phyloP scores from a whole-genome alignment of 2,113 vertebrate species.

The Vimba vimba region DNA sequence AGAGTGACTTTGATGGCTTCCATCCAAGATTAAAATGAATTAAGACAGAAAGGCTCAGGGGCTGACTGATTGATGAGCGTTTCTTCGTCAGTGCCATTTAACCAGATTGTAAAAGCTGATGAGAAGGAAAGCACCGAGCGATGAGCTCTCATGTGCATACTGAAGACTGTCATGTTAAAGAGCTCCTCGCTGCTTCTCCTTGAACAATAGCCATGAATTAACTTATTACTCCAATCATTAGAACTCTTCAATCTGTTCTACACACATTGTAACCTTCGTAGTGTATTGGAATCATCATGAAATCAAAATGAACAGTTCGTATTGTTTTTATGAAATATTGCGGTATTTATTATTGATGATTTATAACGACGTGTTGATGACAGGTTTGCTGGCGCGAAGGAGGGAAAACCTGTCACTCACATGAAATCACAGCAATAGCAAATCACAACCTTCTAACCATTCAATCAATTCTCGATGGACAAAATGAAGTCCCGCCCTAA shows the following conservation, averaged over 20 bases:
- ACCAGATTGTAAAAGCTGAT: constrained; percentile 59
- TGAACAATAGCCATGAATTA: neutral
- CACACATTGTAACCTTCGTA: neutral
- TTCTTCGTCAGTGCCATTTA: constrained; percentile 56
- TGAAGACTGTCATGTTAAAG: neutral
- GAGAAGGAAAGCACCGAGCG: constrained; percentile 52
- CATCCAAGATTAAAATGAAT: constrained; percentile 53
- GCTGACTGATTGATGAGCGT: constrained; percentile 55
- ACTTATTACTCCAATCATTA: neutral
- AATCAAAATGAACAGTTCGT: too few species aligned
- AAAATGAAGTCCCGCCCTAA: too few species aligned
- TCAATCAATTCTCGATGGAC: too few species aligned
- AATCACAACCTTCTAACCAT: too few species aligned
- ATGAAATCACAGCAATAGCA: too few species aligned
- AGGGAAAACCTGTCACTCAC: too few species aligned
- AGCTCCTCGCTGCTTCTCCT: neutral
- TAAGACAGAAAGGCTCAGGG: constrained; percentile 34
- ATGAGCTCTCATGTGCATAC: constrained; percentile 44
- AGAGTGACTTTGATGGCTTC: constrained; percentile 28
- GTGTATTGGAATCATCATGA: neutral
- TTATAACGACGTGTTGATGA: too few species aligned
- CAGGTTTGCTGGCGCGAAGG: too few species aligned
- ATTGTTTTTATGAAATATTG: too few species aligned
- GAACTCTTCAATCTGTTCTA: neutral
- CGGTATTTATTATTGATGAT: too few species aligned